phyloP scores from a whole-genome alignment of 2,888 invertebrate species.

The Dromius quadrimaculatus region DNA sequence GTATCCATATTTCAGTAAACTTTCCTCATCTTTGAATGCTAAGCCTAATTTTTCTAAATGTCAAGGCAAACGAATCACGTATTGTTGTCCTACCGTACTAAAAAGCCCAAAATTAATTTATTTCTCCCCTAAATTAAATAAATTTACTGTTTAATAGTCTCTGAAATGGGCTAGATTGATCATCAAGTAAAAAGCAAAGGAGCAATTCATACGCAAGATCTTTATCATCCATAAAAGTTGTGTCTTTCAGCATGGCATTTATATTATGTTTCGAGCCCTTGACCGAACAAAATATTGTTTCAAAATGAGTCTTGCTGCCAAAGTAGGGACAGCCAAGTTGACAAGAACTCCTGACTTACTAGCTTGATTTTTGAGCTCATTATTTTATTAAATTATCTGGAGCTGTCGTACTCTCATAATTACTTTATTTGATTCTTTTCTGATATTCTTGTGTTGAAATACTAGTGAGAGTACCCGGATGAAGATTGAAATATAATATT shows the following conservation, averaged over 20 bases:
- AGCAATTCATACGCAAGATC: conserved; percentile 81
- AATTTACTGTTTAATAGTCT: conserved; percentile 81
- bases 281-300: conserved; percentile 66
- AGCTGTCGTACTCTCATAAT: conserved; percentile 72
- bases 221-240: conserved; percentile 78
- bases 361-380: conserved; percentile 63
- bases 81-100: conserved; percentile 86
- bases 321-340: conserved; percentile 71
- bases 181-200: conserved; percentile 84
- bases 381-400: conserved; percentile 67
- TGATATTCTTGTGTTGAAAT: conserved; percentile 77
- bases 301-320: conserved; percentile 72
- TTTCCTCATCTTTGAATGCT: conserved; percentile 80
- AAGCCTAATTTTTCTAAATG: conserved; percentile 72
- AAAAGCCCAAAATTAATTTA: conserved; percentile 56
- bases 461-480: conserved; percentile 75
- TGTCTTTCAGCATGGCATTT: conserved; percentile 75
- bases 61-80: conserved; percentile 81
- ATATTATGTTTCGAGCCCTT: conserved; percentile 60
- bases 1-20: conserved; percentile 84
- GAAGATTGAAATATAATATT: conserved; percentile 67
- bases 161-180: conserved; percentile 85
- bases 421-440: conserved; percentile 74
- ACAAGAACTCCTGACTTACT: conserved; percentile 73
- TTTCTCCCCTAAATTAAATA: neutral